phyloP scores from a whole-genome alignment of 2,888 invertebrate species.

The Phlogophora meticulosa region DNA sequence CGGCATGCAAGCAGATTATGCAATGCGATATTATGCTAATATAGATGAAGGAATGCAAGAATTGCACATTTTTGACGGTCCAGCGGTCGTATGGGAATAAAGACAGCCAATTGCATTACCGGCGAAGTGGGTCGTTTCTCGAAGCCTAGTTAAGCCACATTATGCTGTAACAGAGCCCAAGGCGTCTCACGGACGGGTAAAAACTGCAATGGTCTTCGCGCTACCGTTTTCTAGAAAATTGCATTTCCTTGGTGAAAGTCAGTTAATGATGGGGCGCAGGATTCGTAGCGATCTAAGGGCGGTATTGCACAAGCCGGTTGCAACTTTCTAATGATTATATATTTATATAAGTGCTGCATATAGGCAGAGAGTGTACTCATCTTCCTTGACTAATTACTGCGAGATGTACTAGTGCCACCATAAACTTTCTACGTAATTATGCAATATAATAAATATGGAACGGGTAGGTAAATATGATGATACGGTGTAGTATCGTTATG shows the following conservation, averaged over 20 bases:
- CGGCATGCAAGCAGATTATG: constrained; percentile 66
- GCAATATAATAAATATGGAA: constrained; percentile 56
- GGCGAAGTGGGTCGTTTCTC: constrained; percentile 80
- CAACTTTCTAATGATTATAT: constrained; percentile 78
- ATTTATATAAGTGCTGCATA: constrained; percentile 71
- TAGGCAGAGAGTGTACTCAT: constrained; percentile 70
- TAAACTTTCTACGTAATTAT: constrained; percentile 66
- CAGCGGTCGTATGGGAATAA: constrained; percentile 70
- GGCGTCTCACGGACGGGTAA: constrained; percentile 85
- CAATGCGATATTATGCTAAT: constrained; percentile 63
- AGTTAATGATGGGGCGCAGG: constrained; percentile 85
- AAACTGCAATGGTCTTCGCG: constrained; percentile 84
- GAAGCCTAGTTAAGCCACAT: constrained; percentile 79
- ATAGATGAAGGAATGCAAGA: constrained; percentile 54
- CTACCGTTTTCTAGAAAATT: constrained; percentile 91
- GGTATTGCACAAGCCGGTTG: constrained; percentile 79
- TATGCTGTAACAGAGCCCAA: constrained; percentile 84
- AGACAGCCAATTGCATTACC: constrained; percentile 72
- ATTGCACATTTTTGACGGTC: constrained; percentile 61
- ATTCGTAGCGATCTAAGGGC: constrained; percentile 81
- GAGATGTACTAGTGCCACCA: constrained; percentile 64
- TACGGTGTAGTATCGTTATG: constrained; percentile 18
- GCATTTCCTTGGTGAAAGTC: constrained; percentile 90
- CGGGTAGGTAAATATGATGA: constrained; percentile 29
- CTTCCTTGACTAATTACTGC: constrained; percentile 73